These are phyloP conservation scores for Himalopsyche japonica DNA, from an alignment of 2,888 invertebrate species.

Conservation along the genomic window DNA sequence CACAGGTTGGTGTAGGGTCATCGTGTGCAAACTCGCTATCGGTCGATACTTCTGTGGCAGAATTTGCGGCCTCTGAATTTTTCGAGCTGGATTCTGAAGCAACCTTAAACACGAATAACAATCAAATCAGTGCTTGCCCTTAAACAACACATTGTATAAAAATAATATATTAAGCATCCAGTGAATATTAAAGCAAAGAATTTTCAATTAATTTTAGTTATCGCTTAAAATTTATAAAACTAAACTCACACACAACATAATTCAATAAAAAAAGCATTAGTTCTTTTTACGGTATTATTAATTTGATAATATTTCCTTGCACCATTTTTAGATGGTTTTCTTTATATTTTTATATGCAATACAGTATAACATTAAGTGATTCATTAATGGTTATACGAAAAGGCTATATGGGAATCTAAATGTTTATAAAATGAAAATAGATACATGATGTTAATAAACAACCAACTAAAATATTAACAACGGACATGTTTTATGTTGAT, in stretches of 20 bases:
- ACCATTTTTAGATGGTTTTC: background rate
- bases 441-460: background rate
- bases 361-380: background rate
- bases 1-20: slow-evolving; percentile 69
- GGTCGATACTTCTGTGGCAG: slow-evolving; percentile 89
- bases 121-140: background rate
- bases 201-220: background rate
- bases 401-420: background rate
- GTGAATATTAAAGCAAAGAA: background rate
- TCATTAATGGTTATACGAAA: background rate
- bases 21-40: slow-evolving; percentile 92
- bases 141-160: background rate
- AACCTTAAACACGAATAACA: slow-evolving; percentile 55
- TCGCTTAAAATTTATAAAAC: background rate
- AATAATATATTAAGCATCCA: background rate
- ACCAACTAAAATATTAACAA: slow-evolving; percentile 19
- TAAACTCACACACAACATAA: background rate
- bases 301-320: background rate
- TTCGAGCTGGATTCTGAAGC: slow-evolving; percentile 68
- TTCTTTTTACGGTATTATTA: background rate
- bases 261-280: background rate
- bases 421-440: background rate
- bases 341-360: background rate
- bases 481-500: slow-evolving; percentile 30
- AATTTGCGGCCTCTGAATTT: slow-evolving; percentile 76